A percentile compares a stretch with the other conserved stretches of the same genome.
Evolutionary conservation across 1,140 invertebrate genomes (phyloP).

Genomic region (Phortica variegata): DNA sequence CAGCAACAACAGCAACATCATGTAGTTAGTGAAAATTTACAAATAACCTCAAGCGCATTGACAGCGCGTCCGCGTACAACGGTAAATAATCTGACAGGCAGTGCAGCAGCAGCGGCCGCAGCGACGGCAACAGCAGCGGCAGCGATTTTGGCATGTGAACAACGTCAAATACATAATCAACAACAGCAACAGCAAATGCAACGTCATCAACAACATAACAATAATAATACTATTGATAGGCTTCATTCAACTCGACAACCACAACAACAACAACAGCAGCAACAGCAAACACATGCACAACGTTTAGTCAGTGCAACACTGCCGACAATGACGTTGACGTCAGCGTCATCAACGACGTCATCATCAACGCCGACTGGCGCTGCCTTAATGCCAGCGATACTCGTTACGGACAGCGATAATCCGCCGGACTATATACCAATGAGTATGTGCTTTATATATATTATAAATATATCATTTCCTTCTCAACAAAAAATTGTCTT

Average conservation of each 20-base stretch:
- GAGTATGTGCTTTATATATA: slow-evolving; percentile 27
- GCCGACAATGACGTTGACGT: slow-evolving; percentile 29
- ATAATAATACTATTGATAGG: no score
- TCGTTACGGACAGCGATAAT: slow-evolving; percentile 51
- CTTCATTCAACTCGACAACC: background rate
- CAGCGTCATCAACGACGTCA: slow-evolving; percentile 29
- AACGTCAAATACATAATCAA: slow-evolving; percentile 2
- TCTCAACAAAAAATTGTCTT: no score
- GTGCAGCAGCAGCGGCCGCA: slow-evolving; percentile 9
- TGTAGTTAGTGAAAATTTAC: slow-evolving; percentile 49
- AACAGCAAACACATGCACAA: slow-evolving; percentile 4
- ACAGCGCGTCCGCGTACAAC: no score
- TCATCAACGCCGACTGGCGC: slow-evolving; percentile 45
- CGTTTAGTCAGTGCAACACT: slow-evolving; percentile 28
- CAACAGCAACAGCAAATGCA: slow-evolving; percentile 15
- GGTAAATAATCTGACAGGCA: background rate
- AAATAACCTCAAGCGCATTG: slow-evolving; percentile 48
- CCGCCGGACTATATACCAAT: slow-evolving; percentile 54
- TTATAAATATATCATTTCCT: background rate
- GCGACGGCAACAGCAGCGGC: slow-evolving; percentile 16
- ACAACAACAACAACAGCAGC: background rate
- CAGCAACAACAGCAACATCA: slow-evolving; percentile 47
- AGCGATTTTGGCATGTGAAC: slow-evolving; percentile 15
- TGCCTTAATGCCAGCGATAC: slow-evolving; percentile 40
- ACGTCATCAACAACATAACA: slow-evolving; percentile 13